These are phyloP conservation scores for Microcebus griseorufus DNA, from an alignment of 2,113 vertebrate genomes.

Conservation along the genomic window DNA sequence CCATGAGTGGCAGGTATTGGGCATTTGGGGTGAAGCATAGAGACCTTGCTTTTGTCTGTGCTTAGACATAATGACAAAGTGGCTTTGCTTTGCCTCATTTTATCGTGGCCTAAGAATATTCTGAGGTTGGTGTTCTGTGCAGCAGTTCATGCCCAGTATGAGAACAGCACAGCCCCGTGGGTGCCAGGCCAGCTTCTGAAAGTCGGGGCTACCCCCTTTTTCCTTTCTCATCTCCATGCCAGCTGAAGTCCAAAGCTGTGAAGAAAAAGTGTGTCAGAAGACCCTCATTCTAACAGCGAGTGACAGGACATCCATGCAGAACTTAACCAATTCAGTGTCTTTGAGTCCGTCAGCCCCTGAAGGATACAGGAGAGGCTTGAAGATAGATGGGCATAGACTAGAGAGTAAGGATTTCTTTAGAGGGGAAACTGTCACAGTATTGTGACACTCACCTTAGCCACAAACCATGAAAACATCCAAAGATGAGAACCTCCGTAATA, in stretches of 20 bases:
- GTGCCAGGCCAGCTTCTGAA: neutral
- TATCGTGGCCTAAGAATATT: too few relatives aligned
- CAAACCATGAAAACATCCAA: neutral
- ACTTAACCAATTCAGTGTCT: neutral
- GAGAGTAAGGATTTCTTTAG: neutral
- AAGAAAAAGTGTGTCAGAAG: neutral
- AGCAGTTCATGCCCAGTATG: neutral
- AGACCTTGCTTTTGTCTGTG: neutral
- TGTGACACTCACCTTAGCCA: neutral
- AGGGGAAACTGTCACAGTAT: too few relatives aligned
- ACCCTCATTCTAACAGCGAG: neutral
- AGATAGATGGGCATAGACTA: neutral
- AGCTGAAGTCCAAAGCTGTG: neutral
- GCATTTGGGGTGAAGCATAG: neutral
- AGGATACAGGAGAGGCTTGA: neutral
- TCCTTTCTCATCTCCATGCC: neutral
- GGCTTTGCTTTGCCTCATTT: neutral
- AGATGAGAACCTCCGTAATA: neutral
- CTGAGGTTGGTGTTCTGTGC: neutral
- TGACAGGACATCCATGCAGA: neutral
- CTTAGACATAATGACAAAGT: neutral
- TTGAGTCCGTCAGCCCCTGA: neutral
- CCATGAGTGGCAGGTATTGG: neutral
- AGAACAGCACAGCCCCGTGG: rapidly evolving
- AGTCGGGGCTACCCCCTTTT: too few relatives aligned